Percentiles rank a stretch among this genome's conserved stretches.
These are phyloP conservation scores for Chymomyza caudatula DNA, from an alignment of 2,888 invertebrate genomes.

Conservation along the genomic window DNA sequence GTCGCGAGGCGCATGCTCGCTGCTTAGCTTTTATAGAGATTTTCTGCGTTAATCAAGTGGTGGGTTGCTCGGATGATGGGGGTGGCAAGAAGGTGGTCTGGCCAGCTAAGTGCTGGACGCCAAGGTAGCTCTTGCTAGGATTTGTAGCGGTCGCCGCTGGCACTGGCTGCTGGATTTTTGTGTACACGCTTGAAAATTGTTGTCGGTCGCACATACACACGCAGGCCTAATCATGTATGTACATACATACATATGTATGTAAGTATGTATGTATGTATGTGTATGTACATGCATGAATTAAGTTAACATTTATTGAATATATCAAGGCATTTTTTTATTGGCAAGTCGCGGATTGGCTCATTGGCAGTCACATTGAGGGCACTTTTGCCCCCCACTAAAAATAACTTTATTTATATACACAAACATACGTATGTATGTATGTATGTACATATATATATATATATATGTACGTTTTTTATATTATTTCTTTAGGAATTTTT, in stretches of 20 bases:
- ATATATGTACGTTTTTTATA: conserved; percentile 27
- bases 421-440: conserved; percentile 31
- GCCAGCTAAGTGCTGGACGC: conserved; percentile 27
- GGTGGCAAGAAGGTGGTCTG: conserved; percentile 36
- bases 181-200: conserved; percentile 71
- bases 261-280: not conserved
- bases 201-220: conserved; percentile 35
- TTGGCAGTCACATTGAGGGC: not conserved
- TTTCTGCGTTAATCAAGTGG: conserved; percentile 68
- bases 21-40: conserved; percentile 62
- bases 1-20: conserved; percentile 58
- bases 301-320: not conserved
- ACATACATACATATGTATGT: not conserved
- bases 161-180: conserved; percentile 56
- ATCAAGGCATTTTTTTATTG: not conserved
- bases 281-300: not conserved
- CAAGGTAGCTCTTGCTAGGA: conserved; percentile 35
- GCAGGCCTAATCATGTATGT: too few relatives aligned
- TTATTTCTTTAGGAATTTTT: conserved; percentile 31
- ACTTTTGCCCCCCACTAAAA: conserved; percentile 40
- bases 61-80: too few relatives aligned
- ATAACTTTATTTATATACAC: conserved; percentile 48
- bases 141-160: conserved; percentile 33
- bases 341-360: not conserved
- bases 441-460: conserved; percentile 13